Conservation (phyloP, 2,888 invertebrate species). For the Ochlodes sylvanus region DNA sequence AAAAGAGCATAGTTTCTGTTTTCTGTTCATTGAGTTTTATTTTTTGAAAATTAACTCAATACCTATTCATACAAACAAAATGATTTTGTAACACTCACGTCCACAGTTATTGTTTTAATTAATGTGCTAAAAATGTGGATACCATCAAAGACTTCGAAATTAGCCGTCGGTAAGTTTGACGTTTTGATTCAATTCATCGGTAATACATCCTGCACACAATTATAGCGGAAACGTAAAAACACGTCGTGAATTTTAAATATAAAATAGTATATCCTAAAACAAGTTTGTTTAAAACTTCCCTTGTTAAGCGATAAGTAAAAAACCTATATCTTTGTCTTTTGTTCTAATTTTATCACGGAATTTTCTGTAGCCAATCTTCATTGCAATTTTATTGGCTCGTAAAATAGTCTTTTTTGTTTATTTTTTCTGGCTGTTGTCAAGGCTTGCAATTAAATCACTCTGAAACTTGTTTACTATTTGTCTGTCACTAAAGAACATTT, state of each 20-base stretch:
- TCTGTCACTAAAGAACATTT: no score
- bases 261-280: constrained; percentile 49
- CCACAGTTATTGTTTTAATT: constrained; percentile 27
- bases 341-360: background rate
- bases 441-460: background rate
- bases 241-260: constrained; percentile 72
- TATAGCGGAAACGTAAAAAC: constrained; percentile 77
- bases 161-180: constrained; percentile 89
- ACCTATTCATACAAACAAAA: constrained; percentile 19
- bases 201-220: constrained; percentile 60
- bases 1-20: constrained; percentile 31
- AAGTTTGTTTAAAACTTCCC: constrained; percentile 9
- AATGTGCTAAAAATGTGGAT: constrained; percentile 86
- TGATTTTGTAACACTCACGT: constrained; percentile 18
- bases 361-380: background rate
- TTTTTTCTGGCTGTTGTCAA: background rate
- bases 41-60: constrained; percentile 13
- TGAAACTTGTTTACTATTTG: no score
- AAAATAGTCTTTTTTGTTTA: constrained; percentile 2
- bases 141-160: constrained; percentile 89
- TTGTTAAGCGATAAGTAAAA: background rate
- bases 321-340: background rate
- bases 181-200: constrained; percentile 69
- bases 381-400: background rate
- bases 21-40: constrained; percentile 29